phyloP scores from a whole-genome alignment of 2,888 invertebrate genomes.

The Drosophila melanocephala region DNA sequence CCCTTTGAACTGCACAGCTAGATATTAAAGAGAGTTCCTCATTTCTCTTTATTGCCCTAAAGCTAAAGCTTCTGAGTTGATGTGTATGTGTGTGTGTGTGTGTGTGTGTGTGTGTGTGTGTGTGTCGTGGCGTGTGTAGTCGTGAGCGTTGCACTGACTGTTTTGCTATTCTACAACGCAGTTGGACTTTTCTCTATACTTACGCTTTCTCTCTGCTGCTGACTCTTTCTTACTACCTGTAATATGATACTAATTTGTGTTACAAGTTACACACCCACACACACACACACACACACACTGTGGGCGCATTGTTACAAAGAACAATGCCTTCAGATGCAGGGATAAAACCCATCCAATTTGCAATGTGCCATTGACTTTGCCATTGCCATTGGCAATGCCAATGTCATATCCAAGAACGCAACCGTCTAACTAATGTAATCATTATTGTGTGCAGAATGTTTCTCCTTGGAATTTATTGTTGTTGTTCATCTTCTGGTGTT shows the following conservation, averaged over 20 bases:
- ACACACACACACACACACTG: not conserved
- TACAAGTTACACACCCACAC: not conserved
- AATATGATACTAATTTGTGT: conserved; percentile 5
- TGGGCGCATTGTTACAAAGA: conserved; percentile 1
- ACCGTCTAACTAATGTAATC: conserved; percentile 38
- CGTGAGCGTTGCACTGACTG: conserved; percentile 16
- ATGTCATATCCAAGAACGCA: conserved; percentile 16
- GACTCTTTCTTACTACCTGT: not conserved
- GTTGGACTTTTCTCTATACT: not conserved
- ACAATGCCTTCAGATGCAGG: conserved; percentile 4
- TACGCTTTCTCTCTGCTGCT: not conserved
- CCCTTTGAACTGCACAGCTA: not conserved
- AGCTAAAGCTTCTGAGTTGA: not conserved
- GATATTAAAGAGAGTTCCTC: not conserved
- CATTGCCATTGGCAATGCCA: conserved; percentile 17
- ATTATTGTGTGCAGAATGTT: conserved; percentile 17
- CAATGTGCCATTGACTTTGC: not conserved
- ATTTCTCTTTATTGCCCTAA: not conserved
- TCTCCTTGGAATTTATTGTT: conserved; percentile 4
- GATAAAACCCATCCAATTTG: not conserved
- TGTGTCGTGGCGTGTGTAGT: not conserved
- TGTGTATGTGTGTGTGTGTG: not conserved
- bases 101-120: not conserved
- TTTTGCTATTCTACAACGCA: not conserved
- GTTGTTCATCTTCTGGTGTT: not conserved